These are phyloP conservation scores for Eilema depressum DNA, from an alignment of 2,888 invertebrate genomes.

Conservation along the genomic window DNA sequence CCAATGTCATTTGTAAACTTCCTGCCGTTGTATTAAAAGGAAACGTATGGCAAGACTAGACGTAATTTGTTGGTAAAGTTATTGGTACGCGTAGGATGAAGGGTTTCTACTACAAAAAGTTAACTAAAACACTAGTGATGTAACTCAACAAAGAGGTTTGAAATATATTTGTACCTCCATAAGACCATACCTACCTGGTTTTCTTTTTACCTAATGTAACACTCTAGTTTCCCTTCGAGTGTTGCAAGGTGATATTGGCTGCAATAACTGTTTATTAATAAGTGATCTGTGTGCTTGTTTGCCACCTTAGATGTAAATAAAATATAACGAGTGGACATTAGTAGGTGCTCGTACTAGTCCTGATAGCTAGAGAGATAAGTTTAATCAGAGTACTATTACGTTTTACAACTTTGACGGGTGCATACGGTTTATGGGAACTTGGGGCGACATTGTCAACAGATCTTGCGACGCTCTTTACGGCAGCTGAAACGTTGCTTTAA, in stretches of 20 bases:
- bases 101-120: neutral
- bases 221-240: neutral
- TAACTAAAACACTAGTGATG: too few relatives aligned
- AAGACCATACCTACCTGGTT: too few relatives aligned
- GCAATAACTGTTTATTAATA: too few relatives aligned
- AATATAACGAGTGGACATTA: conserved; percentile 67
- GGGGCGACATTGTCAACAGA: conserved; percentile 87
- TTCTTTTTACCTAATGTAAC: too few relatives aligned
- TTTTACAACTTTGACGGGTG: conserved; percentile 83
- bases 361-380: conserved; percentile 78
- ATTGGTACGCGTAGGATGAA: neutral
- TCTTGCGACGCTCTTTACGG: conserved; percentile 86
- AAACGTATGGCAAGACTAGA: neutral
- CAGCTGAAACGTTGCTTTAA: conserved; percentile 87
- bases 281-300: neutral
- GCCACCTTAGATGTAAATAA: neutral
- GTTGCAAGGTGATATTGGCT: neutral
- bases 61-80: neutral
- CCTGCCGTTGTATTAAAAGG: neutral
- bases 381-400: conserved; percentile 85
- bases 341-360: conserved; percentile 67
- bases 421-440: conserved; percentile 85
- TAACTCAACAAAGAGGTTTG: too few relatives aligned
- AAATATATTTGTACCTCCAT: too few relatives aligned
- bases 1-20: neutral